phyloP scores from a whole-genome alignment of 2,888 invertebrate genomes.

The Apamea epomidion region DNA sequence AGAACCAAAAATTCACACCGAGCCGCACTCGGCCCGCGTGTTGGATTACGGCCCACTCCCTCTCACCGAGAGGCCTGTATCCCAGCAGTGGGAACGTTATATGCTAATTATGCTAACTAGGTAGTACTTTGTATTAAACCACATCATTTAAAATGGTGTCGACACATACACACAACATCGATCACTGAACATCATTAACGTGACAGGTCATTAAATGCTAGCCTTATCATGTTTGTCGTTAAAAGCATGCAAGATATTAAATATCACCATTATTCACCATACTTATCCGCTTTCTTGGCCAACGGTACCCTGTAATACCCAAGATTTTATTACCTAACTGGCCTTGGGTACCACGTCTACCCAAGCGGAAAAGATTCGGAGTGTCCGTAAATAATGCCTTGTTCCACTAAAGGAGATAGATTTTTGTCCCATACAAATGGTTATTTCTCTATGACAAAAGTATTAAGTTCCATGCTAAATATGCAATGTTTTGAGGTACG shows the following conservation, averaged over 20 bases:
- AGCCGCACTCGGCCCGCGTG: neutral
- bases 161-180: neutral
- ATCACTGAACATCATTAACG: neutral
- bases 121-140: neutral
- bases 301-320: too few relatives aligned
- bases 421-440: too few relatives aligned
- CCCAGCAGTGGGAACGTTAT: too few relatives aligned
- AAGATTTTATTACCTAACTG: too few relatives aligned
- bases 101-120: neutral
- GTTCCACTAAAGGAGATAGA: too few relatives aligned
- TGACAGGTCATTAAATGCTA: neutral
- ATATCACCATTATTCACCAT: neutral
- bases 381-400: too few relatives aligned
- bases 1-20: neutral
- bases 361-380: too few relatives aligned
- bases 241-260: slow-evolving; percentile 1
- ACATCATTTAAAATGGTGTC: neutral
- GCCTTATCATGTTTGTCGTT: neutral
- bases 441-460: too few relatives aligned
- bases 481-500: too few relatives aligned
- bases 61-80: neutral
- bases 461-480: too few relatives aligned
- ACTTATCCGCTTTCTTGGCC: too few relatives aligned
- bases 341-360: too few relatives aligned
- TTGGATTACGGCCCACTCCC: neutral